Conservation (phyloP, 2,797 vertebrate species). For the Pelodytes ibericus region DNA sequence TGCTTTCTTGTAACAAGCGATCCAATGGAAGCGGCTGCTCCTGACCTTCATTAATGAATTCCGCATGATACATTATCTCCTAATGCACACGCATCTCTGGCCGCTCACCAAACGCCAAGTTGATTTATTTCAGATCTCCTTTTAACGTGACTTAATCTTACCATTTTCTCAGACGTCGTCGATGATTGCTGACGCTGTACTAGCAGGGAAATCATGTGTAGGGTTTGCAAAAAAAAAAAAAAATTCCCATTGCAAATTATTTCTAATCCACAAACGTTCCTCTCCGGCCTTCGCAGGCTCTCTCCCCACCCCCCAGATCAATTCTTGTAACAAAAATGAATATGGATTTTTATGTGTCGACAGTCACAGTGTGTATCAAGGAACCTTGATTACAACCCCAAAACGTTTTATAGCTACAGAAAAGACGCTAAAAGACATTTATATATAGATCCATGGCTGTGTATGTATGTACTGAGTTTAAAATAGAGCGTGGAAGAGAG, state of each 20-base stretch:
- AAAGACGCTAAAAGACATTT: too few relatives aligned
- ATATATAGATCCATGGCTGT: too few relatives aligned
- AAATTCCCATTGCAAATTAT: constrained; percentile 2
- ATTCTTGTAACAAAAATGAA: too few relatives aligned
- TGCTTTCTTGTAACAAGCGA: background rate
- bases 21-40: background rate
- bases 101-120: background rate
- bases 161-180: background rate
- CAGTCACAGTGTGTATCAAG: too few relatives aligned
- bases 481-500: too few relatives aligned
- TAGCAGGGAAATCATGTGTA: constrained; percentile 8
- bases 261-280: background rate
- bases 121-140: constrained; percentile 3
- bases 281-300: background rate
- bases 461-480: too few relatives aligned
- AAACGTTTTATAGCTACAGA: too few relatives aligned
- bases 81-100: background rate
- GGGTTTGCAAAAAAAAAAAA: background rate
- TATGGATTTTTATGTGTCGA: too few relatives aligned
- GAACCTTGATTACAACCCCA: too few relatives aligned
- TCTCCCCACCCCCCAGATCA: background rate
- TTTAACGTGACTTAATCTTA: constrained; percentile 1
- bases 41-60: background rate
- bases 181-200: background rate
- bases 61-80: background rate